These are phyloP conservation scores for Aphaenogaster rudis DNA, from an alignment of 1,140 invertebrate species.

Conservation along the genomic window DNA sequence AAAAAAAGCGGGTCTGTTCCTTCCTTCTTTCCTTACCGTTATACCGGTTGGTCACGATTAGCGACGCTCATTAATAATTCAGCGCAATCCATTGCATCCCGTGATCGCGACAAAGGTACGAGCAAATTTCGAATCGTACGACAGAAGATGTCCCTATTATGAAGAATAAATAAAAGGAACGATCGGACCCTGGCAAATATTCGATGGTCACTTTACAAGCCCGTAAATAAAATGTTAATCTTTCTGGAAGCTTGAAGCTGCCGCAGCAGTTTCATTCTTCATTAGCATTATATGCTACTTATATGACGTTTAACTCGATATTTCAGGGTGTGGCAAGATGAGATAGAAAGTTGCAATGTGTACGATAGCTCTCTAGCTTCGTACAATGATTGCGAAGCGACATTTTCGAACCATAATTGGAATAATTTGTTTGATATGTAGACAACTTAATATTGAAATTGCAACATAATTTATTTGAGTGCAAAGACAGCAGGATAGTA, in stretches of 20 bases:
- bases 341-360: conserved; percentile 48
- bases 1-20: conserved; percentile 57
- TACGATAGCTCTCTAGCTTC: background rate
- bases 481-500: too few species aligned
- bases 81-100: conserved; percentile 68
- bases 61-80: conserved; percentile 76
- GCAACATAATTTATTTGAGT: background rate
- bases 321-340: conserved; percentile 8
- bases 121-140: background rate
- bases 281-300: background rate
- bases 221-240: conserved; percentile 16
- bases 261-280: background rate
- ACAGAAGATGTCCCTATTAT: background rate
- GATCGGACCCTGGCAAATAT: background rate
- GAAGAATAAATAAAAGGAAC: background rate
- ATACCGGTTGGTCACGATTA: conserved; percentile 70
- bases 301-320: background rate
- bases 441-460: background rate
- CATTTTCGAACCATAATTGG: background rate
- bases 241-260: background rate
- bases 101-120: conserved; percentile 24
- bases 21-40: conserved; percentile 74
- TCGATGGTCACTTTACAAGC: background rate
- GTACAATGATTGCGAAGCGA: background rate
- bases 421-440: background rate